Evolutionary conservation across 2,888 invertebrate genomes (phyloP).

Genomic region (Oscheius sp.): DNA sequence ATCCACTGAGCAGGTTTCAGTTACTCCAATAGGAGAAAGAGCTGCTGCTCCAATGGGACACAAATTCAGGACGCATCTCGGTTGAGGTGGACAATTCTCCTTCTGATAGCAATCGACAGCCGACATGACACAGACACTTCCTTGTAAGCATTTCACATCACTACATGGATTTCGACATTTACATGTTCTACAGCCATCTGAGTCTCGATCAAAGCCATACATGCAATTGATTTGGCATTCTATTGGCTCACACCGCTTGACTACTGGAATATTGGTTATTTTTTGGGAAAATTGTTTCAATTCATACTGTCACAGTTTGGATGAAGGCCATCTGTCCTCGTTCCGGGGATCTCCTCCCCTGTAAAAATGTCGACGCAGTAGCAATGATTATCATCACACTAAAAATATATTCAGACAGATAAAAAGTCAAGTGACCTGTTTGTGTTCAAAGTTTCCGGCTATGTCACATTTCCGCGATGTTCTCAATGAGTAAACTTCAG

Average conservation of each 20-base stretch:
- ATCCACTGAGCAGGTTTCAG: slow-evolving; percentile 55
- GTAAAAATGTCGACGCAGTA: slow-evolving; percentile 65
- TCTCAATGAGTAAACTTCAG: slow-evolving; percentile 59
- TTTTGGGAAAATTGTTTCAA: no score
- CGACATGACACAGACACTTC: slow-evolving; percentile 61
- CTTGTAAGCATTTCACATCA: slow-evolving; percentile 62
- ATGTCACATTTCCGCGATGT: slow-evolving; percentile 56
- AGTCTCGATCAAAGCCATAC: slow-evolving; percentile 57
- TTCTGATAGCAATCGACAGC: slow-evolving; percentile 62
- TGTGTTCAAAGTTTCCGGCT: slow-evolving; percentile 63
- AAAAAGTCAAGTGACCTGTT: slow-evolving; percentile 17
- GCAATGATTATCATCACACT: slow-evolving; percentile 66
- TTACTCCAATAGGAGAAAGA: slow-evolving; percentile 50
- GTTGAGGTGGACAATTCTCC: slow-evolving; percentile 63
- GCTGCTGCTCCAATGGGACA: slow-evolving; percentile 62
- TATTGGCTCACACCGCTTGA: slow-evolving; percentile 44
- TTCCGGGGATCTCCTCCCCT: slow-evolving; percentile 61
- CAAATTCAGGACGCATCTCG: slow-evolving; percentile 65
- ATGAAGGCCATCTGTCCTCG: slow-evolving; percentile 44
- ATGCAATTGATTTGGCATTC: slow-evolving; percentile 54
- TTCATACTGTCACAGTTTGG: slow-evolving; percentile 59
- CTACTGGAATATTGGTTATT: slow-evolving; percentile 39
- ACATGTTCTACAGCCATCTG: slow-evolving; percentile 65
- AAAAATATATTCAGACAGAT: slow-evolving; percentile 36
- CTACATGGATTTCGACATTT: slow-evolving; percentile 65